These are phyloP conservation scores for Pharmacophagus antenor DNA, from an alignment of 2,888 invertebrate species.

Conservation along the genomic window DNA sequence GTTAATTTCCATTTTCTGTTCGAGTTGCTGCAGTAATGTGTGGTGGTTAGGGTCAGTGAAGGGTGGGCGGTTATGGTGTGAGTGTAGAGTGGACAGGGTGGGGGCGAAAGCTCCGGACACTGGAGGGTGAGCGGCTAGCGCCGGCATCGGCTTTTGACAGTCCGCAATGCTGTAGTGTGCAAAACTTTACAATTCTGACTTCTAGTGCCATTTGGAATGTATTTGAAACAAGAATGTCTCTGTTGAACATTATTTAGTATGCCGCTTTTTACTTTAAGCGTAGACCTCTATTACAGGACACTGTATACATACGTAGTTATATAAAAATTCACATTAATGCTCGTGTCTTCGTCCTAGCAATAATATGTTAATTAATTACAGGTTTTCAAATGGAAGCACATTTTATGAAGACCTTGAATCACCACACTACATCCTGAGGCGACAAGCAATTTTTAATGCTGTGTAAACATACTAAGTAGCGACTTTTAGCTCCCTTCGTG, in stretches of 20 bases:
- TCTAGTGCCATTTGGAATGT: slow-evolving; percentile 30
- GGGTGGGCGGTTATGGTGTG: slow-evolving; percentile 44
- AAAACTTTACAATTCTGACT: slow-evolving; percentile 27
- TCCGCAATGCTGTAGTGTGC: slow-evolving; percentile 57
- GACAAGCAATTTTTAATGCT: no score
- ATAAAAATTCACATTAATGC: neutral
- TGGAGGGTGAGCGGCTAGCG: slow-evolving; percentile 54
- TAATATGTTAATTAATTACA: no score
- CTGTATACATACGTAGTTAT: neutral
- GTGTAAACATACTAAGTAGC: no score
- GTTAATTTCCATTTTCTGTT: slow-evolving; percentile 21
- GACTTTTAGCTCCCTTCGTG: no score
- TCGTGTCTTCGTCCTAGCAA: no score
- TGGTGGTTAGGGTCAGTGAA: slow-evolving; percentile 53
- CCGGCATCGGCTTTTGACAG: slow-evolving; percentile 71
- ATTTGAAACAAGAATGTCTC: slow-evolving; percentile 28
- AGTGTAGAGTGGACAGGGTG: slow-evolving; percentile 36
- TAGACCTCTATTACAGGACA: no score
- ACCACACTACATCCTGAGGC: no score
- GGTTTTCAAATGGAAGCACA: no score
- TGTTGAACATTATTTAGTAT: slow-evolving; percentile 16
- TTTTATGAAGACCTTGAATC: no score
- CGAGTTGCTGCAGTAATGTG: slow-evolving; percentile 43
- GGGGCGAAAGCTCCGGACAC: slow-evolving; percentile 61
- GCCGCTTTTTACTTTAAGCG: neutral